Base-by-base conservation (phyloP, 2,113 vertebrate genomes). In the Fulmarus glacialis region DNA sequence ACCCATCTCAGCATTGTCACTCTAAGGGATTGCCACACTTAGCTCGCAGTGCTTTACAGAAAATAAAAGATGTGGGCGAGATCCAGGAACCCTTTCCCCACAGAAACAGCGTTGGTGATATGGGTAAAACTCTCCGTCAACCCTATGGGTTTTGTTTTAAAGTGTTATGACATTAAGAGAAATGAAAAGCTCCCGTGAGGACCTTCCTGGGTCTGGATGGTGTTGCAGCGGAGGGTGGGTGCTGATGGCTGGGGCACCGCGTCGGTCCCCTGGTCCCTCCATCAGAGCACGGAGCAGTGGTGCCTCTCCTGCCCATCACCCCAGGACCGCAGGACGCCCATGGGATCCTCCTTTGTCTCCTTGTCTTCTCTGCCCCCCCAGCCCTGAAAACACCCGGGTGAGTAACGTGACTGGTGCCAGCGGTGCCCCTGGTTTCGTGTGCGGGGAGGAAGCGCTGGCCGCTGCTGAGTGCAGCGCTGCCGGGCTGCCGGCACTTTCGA, bases 201-300 rank as follows among this genome's bases (percentile, higher is more conserved):
- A 81, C 32, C 17, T 63, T 68, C 29, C 3, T 0, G 4, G 38
- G 23, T 14, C 38, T 38, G 75, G 62, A 4, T 5, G 45, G 50
- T 20, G 79, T 78, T 43, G 62, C 60, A 6, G 72, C 9, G 12
- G 36, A 19, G 21, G 56, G 13, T 8, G 45, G 32, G 16, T 3
- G 15, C 59, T 0, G 1, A 2, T 12, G 24, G 23, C n/a, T 23
- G 52, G n/a, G 66, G 10, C 14, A 5, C 12, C 10, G 3, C 0
- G 0, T 27, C 2, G 2, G 4, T 19, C 24, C 56, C 26, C 8
- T 21, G 24, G 3, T 36, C 22, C 26, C 78, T 63, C 26, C 15
- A 1, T 11, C 60, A 14, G 24, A 32, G 27, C 40, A 17, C 0
- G 1, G 36, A 29, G n/a, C 50, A 16, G 42, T 3, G 22, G 18